Evolutionary conservation across 2,888 invertebrate genomes (phyloP).

Genomic region (Halocaridina rubra): DNA sequence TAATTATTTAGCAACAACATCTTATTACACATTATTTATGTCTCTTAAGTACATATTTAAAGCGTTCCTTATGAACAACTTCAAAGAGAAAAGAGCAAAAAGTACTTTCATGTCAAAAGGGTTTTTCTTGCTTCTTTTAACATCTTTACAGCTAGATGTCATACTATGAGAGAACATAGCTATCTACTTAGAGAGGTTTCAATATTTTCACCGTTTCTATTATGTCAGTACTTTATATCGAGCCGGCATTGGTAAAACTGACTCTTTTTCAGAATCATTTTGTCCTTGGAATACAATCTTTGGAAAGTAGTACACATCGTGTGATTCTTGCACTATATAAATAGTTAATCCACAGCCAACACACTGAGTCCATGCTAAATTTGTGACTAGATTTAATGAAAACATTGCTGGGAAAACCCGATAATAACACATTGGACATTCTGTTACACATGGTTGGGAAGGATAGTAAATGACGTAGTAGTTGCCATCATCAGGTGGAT

Average conservation of each 20-base stretch:
- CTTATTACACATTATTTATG: not conserved
- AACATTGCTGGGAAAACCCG: constrained; percentile 9
- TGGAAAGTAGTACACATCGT: not conserved
- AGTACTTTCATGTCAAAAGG: no score
- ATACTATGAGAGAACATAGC: not conserved
- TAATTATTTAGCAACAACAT: not conserved
- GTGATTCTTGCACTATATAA: not conserved
- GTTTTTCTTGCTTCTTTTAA: not conserved
- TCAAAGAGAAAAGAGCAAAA: no score
- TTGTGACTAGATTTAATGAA: not conserved
- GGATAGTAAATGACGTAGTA: constrained; percentile 5
- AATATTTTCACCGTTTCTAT: not conserved
- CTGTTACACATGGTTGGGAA: not conserved
- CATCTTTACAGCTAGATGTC: not conserved
- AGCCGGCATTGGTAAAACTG: not conserved
- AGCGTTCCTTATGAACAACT: no score
- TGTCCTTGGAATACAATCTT: not conserved
- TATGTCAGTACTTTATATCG: not conserved
- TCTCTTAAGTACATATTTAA: not conserved
- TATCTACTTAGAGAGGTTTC: not conserved
- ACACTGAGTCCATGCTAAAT: not conserved
- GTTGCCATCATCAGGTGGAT: not conserved
- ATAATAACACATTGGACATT: constrained; percentile 19
- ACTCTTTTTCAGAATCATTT: not conserved
- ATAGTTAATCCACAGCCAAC: constrained; percentile 1